Evolutionary conservation across 2,888 invertebrate genomes (phyloP), one percentile per base, ranked within the genome.

Genomic region (Bruchidius siliquastri): DNA sequence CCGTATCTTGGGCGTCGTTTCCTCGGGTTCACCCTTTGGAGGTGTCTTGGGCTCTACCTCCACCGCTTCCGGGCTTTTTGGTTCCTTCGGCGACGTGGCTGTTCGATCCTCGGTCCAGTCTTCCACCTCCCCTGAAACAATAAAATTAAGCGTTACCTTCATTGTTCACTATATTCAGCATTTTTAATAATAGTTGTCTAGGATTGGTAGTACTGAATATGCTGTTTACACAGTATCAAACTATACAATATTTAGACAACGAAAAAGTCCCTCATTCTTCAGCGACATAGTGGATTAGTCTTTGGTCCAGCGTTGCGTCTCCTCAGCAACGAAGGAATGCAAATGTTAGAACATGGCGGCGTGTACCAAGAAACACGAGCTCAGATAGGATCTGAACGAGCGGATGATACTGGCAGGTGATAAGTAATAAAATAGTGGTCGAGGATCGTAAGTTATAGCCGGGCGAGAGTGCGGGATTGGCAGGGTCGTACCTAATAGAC

Each of bases 101-200:
- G 87, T 88, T 85, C 90, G 90, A 87, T 83, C 83, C 77, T 81
- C 84, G 75, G 83, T 88, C 91, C 91, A 90, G 89, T 90, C 90
- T 88, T 90, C 90, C 87, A 89, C 90, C 87, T 91, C 90, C 87
- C 90, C 91, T 91, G 89, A 74, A 90, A 90, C 82, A 79, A 83
- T 82, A 82, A 78, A 78, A 77, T 77, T 76, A 79, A 78, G 79
- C 77, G 77, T 79, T 78, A 78, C 72, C 22, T 18, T 49, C 26
- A 26, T 26, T n/a, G n/a, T n/a, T n/a, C n/a, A n/a, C n/a, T n/a
- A n/a, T n/a, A n/a, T n/a, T n/a, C n/a, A n/a, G n/a, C n/a, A n/a
- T n/a, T n/a, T n/a, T n/a, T n/a, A n/a, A n/a, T n/a, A n/a, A n/a
- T n/a, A n/a, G n/a, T n/a, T n/a, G n/a, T n/a, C n/a, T n/a, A n/a